Percentiles rank a stretch among this genome's conserved stretches.
Conservation (phyloP, 1,140 invertebrate species). For the Papilio machaon region DNA sequence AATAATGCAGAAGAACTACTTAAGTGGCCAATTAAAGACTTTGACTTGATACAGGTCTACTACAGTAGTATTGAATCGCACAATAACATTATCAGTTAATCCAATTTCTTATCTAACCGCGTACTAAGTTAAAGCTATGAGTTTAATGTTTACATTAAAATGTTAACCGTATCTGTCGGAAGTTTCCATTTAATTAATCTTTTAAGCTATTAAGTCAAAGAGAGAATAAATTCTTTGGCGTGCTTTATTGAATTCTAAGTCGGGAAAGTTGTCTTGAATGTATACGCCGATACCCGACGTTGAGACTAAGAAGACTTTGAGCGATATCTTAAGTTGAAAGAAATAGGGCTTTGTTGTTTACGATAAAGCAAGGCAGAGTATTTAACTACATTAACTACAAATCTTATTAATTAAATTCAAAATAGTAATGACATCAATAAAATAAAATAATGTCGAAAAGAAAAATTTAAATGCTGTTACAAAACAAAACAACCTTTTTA, state of each 20-base stretch:
- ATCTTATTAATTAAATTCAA: neutral
- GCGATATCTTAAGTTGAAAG: slow-evolving; percentile 58
- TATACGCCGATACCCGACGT: slow-evolving; percentile 67
- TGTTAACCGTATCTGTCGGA: slow-evolving; percentile 56
- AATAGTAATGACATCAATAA: neutral
- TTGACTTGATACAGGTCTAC: neutral
- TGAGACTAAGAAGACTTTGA: slow-evolving; percentile 59
- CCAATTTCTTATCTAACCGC: slow-evolving; percentile 17
- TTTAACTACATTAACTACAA: slow-evolving; percentile 3
- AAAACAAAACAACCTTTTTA: neutral
- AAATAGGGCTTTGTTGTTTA: slow-evolving; percentile 35
- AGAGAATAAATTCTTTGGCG: slow-evolving; percentile 70
- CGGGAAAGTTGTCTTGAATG: slow-evolving; percentile 71
- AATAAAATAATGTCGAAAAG: neutral
- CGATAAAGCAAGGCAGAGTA: neutral
- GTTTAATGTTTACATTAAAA: slow-evolving; percentile 53
- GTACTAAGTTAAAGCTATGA: slow-evolving; percentile 28
- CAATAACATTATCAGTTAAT: neutral
- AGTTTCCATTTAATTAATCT: slow-evolving; percentile 71
- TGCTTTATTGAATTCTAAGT: slow-evolving; percentile 74
- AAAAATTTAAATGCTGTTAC: neutral
- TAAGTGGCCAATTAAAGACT: too few species aligned
- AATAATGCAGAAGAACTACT: too few species aligned
- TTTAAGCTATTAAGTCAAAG: slow-evolving; percentile 78
- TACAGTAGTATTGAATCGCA: neutral